A percentile compares a stretch with the other conserved stretches of the same genome.
These are phyloP conservation scores for Sesamia inferens DNA, from an alignment of 2,888 invertebrate species.

Conservation along the genomic window DNA sequence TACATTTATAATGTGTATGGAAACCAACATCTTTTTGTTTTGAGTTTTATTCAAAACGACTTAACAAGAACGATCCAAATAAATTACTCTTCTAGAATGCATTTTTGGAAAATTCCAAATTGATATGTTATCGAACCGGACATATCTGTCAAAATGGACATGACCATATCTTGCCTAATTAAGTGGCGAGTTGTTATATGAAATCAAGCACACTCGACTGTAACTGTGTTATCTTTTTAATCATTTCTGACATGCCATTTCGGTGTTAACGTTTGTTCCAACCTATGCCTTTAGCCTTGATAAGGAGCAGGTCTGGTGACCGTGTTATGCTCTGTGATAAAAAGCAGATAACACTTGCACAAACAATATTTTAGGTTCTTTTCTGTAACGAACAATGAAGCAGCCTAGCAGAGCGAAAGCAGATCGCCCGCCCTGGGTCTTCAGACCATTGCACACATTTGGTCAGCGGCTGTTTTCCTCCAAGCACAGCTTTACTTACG, in stretches of 20 bases:
- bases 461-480: no score
- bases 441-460: no score
- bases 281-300: neutral
- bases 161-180: constrained; percentile 3
- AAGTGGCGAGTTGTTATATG: constrained; percentile 1
- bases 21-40: no score
- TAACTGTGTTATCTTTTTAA: constrained; percentile 42
- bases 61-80: no score
- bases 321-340: neutral
- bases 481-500: no score
- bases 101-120: neutral
- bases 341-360: neutral
- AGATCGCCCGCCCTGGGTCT: no score
- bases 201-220: constrained; percentile 18
- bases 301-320: neutral
- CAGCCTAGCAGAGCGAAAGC: no score
- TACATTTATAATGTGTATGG: no score
- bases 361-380: no score
- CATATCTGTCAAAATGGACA: constrained; percentile 7
- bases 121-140: constrained; percentile 1
- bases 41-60: no score
- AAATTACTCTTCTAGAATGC: no score
- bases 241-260: constrained; percentile 13
- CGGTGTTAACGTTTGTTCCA: neutral
- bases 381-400: no score